Percentiles rank a stretch among this genome's conserved stretches.
These are phyloP conservation scores for Chrysaora quinquecirrha DNA, from an alignment of 30 jellyfish, hydroid and myxozoan genomes.

Conservation along the genomic window DNA sequence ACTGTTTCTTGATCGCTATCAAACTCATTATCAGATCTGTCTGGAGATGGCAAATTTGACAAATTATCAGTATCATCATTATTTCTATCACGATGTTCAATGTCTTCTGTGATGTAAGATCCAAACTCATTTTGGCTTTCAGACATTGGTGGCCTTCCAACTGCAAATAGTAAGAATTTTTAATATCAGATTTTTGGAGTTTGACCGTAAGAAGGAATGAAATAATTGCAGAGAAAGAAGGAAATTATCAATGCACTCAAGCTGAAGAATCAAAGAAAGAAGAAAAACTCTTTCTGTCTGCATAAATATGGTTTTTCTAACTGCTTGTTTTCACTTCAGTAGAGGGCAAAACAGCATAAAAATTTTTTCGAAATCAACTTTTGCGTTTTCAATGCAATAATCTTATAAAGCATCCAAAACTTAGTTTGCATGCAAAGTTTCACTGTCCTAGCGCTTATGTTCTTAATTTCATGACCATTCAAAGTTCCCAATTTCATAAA, in stretches of 20 bases:
- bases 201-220: neutral
- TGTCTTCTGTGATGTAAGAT: neutral
- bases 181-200: neutral
- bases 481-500: too few species aligned
- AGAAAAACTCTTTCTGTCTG: neutral
- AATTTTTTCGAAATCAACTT: too few species aligned
- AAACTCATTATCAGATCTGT: constrained; percentile 28
- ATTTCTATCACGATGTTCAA: neutral
- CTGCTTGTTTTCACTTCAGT: too few species aligned
- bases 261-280: neutral
- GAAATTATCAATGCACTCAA: neutral
- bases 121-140: neutral
- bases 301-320: too few species aligned
- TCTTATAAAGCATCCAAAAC: too few species aligned
- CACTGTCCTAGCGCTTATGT: too few species aligned
- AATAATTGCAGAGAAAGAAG: neutral
- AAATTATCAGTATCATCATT: constrained; percentile 8
- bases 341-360: too few species aligned
- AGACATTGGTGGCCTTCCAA: neutral
- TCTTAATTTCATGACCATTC: too few species aligned
- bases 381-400: too few species aligned
- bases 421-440: too few species aligned
- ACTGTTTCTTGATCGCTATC: constrained; percentile 64
- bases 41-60: constrained; percentile 60
- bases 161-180: too few species aligned